A percentile compares a stretch with the other conserved stretches of the same genome.
These are phyloP conservation scores for Drosophila picticornis DNA, from an alignment of 2,888 invertebrate species.

Conservation along the genomic window DNA sequence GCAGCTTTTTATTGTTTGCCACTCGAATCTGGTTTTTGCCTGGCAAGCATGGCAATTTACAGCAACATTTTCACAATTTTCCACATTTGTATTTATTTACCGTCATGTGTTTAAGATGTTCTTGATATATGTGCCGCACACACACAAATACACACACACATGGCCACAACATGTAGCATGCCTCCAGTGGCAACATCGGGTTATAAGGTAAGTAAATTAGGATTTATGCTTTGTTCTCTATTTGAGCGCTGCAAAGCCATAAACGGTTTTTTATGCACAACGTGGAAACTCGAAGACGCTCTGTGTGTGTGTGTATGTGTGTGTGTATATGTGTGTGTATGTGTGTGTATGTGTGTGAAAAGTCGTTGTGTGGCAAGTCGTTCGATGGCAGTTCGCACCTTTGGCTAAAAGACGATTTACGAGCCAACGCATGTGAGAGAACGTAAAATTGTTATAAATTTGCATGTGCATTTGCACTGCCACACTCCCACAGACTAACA, in stretches of 20 bases:
- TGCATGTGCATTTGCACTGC: conserved; percentile 68
- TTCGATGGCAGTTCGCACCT: conserved; percentile 73
- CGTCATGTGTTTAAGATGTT: conserved; percentile 79
- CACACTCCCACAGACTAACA: background rate
- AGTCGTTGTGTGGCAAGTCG: conserved; percentile 29
- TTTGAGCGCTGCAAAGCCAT: conserved; percentile 78
- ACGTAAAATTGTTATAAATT: conserved; percentile 79
- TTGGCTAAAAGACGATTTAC: conserved; percentile 72
- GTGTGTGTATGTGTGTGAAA: conserved; percentile 1
- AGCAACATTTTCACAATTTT: conserved; percentile 71
- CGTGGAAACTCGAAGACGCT: conserved; percentile 29
- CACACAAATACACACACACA: conserved; percentile 25
- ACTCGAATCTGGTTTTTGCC: conserved; percentile 38
- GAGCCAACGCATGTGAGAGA: conserved; percentile 75
- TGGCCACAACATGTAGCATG: conserved; percentile 39
- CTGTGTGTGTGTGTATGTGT: background rate
- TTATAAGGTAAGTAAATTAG: conserved; percentile 77
- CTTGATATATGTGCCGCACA: conserved; percentile 72
- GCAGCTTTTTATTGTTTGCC: conserved; percentile 51
- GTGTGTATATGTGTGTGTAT: background rate
- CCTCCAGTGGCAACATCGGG: conserved; percentile 59
- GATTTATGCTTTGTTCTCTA: conserved; percentile 80
- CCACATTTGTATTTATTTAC: conserved; percentile 79
- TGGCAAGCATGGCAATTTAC: conserved; percentile 56
- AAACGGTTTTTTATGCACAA: conserved; percentile 76